A percentile compares a stretch with the other conserved stretches of the same genome.
These are phyloP conservation scores for Lepus europaeus DNA, from an alignment of 2,113 vertebrate genomes.

Conservation along the genomic window DNA sequence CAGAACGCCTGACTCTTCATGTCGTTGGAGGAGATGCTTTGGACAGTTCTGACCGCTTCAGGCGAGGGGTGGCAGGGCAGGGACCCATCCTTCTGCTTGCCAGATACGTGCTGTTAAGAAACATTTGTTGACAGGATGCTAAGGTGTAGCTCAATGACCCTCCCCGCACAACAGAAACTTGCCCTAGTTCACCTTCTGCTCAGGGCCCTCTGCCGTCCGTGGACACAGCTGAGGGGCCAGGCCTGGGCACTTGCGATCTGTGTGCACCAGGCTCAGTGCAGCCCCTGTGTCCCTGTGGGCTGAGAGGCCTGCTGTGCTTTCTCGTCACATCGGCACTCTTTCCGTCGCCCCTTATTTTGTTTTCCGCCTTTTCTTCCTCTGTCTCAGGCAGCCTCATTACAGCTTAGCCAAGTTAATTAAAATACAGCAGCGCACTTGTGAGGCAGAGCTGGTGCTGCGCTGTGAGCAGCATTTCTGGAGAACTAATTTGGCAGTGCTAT, in stretches of 20 bases:
- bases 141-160: background rate
- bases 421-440: background rate
- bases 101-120: background rate
- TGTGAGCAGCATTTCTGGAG: background rate
- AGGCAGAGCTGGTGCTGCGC: background rate
- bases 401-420: background rate
- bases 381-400: slow-evolving; percentile 23
- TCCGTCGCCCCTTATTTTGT: background rate
- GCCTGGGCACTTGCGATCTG: background rate
- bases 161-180: background rate
- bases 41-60: background rate
- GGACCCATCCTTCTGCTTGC: background rate
- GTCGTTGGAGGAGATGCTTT: background rate
- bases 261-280: background rate
- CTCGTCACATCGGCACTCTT: background rate
- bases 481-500: background rate
- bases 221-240: background rate
- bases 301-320: background rate
- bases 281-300: background rate
- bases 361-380: background rate
- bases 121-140: background rate
- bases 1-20: background rate
- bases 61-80: background rate
- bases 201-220: background rate
- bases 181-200: background rate